phyloP scores from a whole-genome alignment of 2,113 vertebrate genomes.

The Daphoenositta chrysoptera region DNA sequence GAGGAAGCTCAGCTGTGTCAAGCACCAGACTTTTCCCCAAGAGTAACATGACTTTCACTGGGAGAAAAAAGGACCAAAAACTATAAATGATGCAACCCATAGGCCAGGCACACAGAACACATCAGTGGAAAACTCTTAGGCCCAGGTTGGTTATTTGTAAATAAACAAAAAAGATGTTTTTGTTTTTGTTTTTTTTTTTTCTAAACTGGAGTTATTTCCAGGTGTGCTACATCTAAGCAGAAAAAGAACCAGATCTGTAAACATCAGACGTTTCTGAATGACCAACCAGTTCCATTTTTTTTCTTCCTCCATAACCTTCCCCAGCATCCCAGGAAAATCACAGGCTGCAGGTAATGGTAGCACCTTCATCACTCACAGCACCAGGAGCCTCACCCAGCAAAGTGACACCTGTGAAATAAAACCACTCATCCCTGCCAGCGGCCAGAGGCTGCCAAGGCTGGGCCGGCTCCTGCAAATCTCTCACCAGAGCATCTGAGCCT shows the following conservation, averaged over 20 bases:
- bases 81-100: background rate
- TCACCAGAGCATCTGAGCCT: constrained; percentile 27
- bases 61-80: background rate
- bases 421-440: constrained; percentile 1
- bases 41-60: background rate
- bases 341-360: background rate
- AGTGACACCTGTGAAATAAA: constrained; percentile 41
- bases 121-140: background rate
- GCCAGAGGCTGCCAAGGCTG: constrained; percentile 27
- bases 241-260: background rate
- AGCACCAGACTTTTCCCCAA: background rate
- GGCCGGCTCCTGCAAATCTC: constrained; percentile 39
- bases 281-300: background rate
- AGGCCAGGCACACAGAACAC: background rate
- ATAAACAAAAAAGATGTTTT: background rate
- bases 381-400: background rate
- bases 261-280: background rate
- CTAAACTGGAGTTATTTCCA: background rate
- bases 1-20: background rate
- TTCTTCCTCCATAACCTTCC: background rate
- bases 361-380: background rate
- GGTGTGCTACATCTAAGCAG: background rate
- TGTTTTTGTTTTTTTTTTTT: background rate
- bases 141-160: background rate
- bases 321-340: background rate